Conservation (phyloP, 2,113 vertebrate species). For the Hippolais icterina region DNA sequence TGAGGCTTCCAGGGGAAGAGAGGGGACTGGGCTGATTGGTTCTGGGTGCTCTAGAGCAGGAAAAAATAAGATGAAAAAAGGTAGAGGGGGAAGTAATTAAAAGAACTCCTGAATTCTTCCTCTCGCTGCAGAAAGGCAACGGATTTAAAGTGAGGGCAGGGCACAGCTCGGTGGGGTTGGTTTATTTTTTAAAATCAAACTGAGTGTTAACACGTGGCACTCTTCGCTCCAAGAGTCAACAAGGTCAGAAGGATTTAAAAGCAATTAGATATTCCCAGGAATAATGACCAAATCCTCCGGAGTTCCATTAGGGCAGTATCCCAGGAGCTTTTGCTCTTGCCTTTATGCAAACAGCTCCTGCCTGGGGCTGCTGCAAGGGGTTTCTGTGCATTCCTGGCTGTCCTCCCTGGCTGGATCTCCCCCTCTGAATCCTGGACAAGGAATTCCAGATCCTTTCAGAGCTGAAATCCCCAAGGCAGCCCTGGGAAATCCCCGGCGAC, state of each 20-base stretch:
- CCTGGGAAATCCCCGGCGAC: accelerated
- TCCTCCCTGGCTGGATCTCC: background rate
- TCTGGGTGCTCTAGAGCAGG: background rate
- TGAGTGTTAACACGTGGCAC: background rate
- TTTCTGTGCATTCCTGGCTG: background rate
- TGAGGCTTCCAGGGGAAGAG: background rate
- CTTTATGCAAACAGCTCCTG: background rate
- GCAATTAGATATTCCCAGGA: background rate
- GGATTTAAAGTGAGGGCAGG: background rate
- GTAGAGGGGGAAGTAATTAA: background rate
- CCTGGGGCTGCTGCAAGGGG: background rate
- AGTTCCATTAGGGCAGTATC: background rate
- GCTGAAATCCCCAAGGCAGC: background rate
- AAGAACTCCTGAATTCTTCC: background rate
- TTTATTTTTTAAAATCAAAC: background rate
- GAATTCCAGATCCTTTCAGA: background rate
- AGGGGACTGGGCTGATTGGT: background rate
- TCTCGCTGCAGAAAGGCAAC: background rate
- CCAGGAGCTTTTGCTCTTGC: background rate
- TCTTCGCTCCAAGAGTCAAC: background rate
- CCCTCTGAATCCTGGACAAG: accelerated
- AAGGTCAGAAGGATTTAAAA: background rate
- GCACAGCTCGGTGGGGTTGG: background rate
- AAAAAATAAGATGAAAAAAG: background rate
- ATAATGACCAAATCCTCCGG: background rate